Percentiles rank a stretch among this genome's conserved stretches.
Evolutionary conservation across 2,113 vertebrate genomes (phyloP).

Genomic region (Syngnathoides biaculeatus): DNA sequence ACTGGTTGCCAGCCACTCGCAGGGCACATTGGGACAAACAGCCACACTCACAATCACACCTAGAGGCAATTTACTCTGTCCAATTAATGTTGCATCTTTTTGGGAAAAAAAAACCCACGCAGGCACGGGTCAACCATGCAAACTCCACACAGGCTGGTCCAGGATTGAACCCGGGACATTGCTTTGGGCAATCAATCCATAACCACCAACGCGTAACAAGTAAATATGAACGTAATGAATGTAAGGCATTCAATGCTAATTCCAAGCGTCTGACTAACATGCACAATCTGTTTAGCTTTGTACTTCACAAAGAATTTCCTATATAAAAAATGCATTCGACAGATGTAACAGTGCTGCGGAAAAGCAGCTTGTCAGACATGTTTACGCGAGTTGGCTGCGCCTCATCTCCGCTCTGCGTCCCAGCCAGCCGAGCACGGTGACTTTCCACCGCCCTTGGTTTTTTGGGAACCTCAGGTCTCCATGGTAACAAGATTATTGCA

Average conservation of each 20-base stretch:
- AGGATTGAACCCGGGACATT: too few species aligned
- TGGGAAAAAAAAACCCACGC: too few species aligned
- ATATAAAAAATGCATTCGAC: neutral
- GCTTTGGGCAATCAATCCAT: neutral
- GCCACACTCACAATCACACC: too few species aligned
- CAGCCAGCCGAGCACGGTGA: conserved; percentile 45
- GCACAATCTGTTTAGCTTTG: neutral
- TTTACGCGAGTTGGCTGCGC: neutral
- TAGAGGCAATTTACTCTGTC: too few species aligned
- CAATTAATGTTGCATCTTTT: too few species aligned
- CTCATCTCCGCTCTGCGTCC: conserved; percentile 24
- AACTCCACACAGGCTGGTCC: too few species aligned
- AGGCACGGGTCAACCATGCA: too few species aligned
- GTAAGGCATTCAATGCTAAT: neutral
- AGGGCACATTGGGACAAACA: too few species aligned
- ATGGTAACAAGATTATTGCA: conserved; percentile 72
- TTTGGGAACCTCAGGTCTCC: conserved; percentile 63
- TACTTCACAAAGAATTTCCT: neutral
- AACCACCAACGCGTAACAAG: neutral
- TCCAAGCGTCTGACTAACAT: neutral
- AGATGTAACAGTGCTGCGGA: neutral
- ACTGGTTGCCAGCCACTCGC: too few species aligned
- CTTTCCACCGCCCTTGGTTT: conserved; percentile 69
- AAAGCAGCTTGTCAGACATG: neutral
- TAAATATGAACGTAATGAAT: neutral